A percentile compares a stretch with the other conserved stretches of the same genome.
Conservation (phyloP, 2,888 invertebrate species). For the Leptopilina syphax region DNA sequence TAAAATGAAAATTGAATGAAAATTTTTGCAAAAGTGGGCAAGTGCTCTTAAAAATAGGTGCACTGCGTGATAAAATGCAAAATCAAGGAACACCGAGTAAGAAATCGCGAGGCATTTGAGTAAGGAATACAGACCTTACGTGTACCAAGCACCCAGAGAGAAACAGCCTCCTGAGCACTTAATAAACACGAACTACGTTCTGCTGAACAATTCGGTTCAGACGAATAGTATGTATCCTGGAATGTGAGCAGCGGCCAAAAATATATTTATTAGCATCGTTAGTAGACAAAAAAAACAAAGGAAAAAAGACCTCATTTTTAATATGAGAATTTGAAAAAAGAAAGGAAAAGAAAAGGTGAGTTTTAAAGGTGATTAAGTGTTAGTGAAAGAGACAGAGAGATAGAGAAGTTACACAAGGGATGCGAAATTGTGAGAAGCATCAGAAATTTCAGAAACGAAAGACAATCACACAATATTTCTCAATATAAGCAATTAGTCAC, state of each 20-base stretch:
- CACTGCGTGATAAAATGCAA: constrained; percentile 28
- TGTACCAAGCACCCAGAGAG: constrained; percentile 95
- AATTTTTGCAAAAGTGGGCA: not conserved
- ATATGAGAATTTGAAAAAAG: too few relatives aligned
- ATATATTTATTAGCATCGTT: constrained; percentile 60
- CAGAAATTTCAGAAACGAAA: not conserved
- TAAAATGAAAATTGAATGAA: too few relatives aligned
- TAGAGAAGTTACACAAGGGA: constrained; percentile 37
- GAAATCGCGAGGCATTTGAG: constrained; percentile 62
- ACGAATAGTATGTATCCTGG: constrained; percentile 86
- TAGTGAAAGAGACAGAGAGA: constrained; percentile 9
- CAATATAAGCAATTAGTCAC: too few relatives aligned
- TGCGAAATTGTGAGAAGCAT: constrained; percentile 41
- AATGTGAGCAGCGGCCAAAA: constrained; percentile 75
- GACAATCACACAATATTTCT: constrained; percentile 21
- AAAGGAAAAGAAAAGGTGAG: constrained; percentile 43
- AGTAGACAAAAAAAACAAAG: constrained; percentile 49
- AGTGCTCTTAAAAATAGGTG: constrained; percentile 30
- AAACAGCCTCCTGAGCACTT: constrained; percentile 95
- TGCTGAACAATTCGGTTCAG: constrained; percentile 77
- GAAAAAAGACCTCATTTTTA: too few relatives aligned
- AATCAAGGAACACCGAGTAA: not conserved
- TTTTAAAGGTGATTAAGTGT: constrained; percentile 29
- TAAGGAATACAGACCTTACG: constrained; percentile 86
- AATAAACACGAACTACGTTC: constrained; percentile 85